Conservation (phyloP, 2,113 vertebrate genomes). For the Alexandromys fortis region DNA sequence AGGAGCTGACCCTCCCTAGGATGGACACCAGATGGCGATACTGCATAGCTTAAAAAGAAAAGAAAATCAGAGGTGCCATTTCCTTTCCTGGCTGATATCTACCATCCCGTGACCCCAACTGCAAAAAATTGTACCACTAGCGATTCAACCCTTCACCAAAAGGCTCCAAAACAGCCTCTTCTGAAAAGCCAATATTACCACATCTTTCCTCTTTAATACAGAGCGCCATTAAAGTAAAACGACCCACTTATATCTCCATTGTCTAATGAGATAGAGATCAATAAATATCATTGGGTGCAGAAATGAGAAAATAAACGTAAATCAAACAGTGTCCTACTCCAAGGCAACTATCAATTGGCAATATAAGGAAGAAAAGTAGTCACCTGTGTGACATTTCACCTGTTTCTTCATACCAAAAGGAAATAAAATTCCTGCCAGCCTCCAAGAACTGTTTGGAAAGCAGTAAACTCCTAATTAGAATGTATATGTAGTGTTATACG, state of each 20-base stretch:
- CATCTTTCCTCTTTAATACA: not conserved
- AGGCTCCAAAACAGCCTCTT: slow-evolving; percentile 51
- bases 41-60: not conserved
- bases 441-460: slow-evolving; percentile 66
- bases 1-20: not conserved
- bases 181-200: slow-evolving; percentile 28
- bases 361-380: slow-evolving; percentile 31
- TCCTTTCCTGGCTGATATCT: not conserved
- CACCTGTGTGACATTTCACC: slow-evolving; percentile 10
- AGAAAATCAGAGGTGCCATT: not conserved
- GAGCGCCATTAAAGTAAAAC: slow-evolving; percentile 14
- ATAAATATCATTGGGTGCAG: not conserved
- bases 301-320: slow-evolving; percentile 39
- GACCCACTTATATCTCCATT: not conserved
- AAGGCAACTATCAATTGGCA: not conserved
- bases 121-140: slow-evolving; percentile 23
- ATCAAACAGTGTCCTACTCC: not conserved
- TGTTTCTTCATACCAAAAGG: slow-evolving; percentile 46
- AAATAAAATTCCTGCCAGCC: slow-evolving; percentile 53
- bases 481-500: slow-evolving; percentile 36
- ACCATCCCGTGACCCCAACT: not conserved
- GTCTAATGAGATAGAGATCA: slow-evolving; percentile 13
- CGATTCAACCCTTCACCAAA: slow-evolving; percentile 40
- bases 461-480: slow-evolving; percentile 69
- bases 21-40: slow-evolving; percentile 68